A percentile compares a stretch with the other conserved stretches of the same genome.
Evolutionary conservation across 2,888 invertebrate species (phyloP).

Genomic region (Glomeris marginata): DNA sequence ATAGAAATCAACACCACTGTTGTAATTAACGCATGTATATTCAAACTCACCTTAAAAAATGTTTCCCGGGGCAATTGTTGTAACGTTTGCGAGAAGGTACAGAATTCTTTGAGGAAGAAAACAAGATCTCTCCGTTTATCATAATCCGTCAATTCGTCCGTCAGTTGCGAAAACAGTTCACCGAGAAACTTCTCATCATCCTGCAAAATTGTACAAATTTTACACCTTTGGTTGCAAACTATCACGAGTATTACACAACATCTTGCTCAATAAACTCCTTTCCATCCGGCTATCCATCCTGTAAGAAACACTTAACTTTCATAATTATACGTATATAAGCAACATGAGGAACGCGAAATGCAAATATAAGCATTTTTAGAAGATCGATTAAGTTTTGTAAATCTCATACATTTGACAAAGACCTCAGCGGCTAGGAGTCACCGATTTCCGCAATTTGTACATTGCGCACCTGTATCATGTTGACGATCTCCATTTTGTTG

Average conservation of each 20-base stretch:
- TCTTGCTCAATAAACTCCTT: too few species aligned
- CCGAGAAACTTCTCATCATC: conserved; percentile 95
- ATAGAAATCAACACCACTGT: background rate
- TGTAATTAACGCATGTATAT: conserved; percentile 1
- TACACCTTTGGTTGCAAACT: too few species aligned
- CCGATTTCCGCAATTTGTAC: too few species aligned
- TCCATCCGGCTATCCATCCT: too few species aligned
- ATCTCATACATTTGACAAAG: too few species aligned
- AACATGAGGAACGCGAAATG: too few species aligned
- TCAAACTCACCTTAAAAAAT: conserved; percentile 61
- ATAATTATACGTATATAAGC: too few species aligned
- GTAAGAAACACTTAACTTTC: too few species aligned
- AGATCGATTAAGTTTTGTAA: too few species aligned
- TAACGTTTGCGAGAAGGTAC: conserved; percentile 95
- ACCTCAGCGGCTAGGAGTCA: too few species aligned
- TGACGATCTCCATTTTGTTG: conserved; percentile 99
- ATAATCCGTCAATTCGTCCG: conserved; percentile 71
- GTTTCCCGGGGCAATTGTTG: conserved; percentile 94
- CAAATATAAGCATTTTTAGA: too few species aligned
- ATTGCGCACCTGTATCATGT: conserved; percentile 56
- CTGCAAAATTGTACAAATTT: conserved; percentile 30
- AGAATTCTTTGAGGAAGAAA: conserved; percentile 96
- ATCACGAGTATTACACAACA: too few species aligned
- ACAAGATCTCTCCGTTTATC: conserved; percentile 81
- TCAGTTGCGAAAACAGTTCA: conserved; percentile 84